Base-by-base conservation (phyloP, 2,888 invertebrate species). In the Mylabris sibirica region DNA sequence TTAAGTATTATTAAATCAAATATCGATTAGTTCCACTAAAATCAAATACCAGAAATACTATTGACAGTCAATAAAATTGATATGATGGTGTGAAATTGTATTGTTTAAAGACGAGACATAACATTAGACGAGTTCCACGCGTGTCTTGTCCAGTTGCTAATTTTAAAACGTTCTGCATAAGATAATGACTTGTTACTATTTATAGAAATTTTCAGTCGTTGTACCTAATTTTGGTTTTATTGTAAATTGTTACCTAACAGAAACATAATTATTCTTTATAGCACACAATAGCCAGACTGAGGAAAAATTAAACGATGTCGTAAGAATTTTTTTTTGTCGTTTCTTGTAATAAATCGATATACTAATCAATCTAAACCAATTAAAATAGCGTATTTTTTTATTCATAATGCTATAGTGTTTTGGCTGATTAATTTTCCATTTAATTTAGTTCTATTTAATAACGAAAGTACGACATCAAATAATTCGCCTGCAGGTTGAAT, bases 121-220 rank as follows among this genome's bases (percentile, higher is more conserved):
- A 77, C 76, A 74, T 76, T 26, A 78, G 78, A 79, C 77, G 74
- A 70, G 72, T 76, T 78, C 76, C 77, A 75, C 78, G 76, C 75
- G 57, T 2, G 74, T 75, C 75, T 78, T 77, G 68, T 67, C 72
- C 76, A 74, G 73, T 76, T 75, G 79, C 79, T 80, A 79, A 79
- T 76, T 79, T 80, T 80, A 79, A 79, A 78, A 75, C 75, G 74
- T 76, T 76, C 77, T 78, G 78, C 79, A 76, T 78, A 77, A n/a
- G 78, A 77, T 77, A 78, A 79, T 79, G 77, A 76, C 74, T 74
- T 72, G 71, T 57, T 64, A 75, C 77, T 80, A 80, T 80, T 80
- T 78, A 77, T 80, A 79, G 78, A 70, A n/a, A 75, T 72, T 75
- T 75, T 76, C 74, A 74, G 71, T 68, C 72, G 76, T 68, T 73